A percentile compares a stretch with the other conserved stretches of the same genome.
phyloP scores from a whole-genome alignment of 2,888 invertebrate species.

The Muschampia plurimacula region DNA sequence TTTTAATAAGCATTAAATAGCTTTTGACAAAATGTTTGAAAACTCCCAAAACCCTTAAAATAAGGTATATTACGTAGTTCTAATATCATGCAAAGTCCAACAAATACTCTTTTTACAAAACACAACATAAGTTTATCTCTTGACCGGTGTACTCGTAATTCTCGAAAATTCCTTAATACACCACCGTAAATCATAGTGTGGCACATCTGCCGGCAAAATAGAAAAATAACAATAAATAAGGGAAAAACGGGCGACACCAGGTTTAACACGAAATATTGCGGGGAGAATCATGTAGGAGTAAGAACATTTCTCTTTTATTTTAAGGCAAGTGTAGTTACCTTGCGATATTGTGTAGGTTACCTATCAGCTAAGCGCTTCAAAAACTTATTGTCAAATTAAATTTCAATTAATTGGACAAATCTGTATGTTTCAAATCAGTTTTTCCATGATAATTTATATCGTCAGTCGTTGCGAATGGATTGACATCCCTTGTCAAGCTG shows the following conservation, averaged over 20 bases:
- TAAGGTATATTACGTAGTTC: no score
- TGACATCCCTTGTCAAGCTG: no score
- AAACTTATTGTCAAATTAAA: no score
- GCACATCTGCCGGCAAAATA: slow-evolving; percentile 85
- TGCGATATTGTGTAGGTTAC: background rate
- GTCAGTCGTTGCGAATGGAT: no score
- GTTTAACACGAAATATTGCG: slow-evolving; percentile 61
- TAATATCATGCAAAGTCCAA: no score
- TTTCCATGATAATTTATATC: no score
- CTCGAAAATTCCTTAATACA: slow-evolving; percentile 74
- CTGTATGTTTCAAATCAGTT: no score
- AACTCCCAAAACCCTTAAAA: no score
- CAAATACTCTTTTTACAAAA: background rate
- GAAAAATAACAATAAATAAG: slow-evolving; percentile 86
- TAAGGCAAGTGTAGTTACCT: background rate
- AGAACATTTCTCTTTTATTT: slow-evolving; percentile 21
- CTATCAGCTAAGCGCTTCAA: no score
- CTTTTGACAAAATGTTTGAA: no score
- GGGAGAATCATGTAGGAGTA: slow-evolving; percentile 45
- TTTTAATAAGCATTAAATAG: no score
- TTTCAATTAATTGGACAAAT: no score
- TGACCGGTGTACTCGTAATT: slow-evolving; percentile 55
- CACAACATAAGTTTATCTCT: slow-evolving; percentile 56
- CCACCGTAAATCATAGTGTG: slow-evolving; percentile 77
- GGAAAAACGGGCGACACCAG: slow-evolving; percentile 55